Conservation (phyloP, 1,140 invertebrate species). For the Drosophila orena region DNA sequence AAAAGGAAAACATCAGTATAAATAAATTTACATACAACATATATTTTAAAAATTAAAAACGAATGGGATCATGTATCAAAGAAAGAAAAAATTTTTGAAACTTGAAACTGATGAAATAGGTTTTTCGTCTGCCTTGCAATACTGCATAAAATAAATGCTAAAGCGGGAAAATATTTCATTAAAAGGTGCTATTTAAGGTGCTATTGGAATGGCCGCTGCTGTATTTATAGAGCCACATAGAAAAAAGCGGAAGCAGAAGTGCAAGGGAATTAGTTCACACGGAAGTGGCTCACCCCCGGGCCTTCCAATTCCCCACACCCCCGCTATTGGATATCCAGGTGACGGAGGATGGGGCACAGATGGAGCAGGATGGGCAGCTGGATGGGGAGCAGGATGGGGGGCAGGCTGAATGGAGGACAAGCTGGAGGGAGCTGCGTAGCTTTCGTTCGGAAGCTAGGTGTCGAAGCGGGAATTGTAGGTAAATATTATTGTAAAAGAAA, state of each 20-base stretch:
- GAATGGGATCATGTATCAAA: too few species aligned
- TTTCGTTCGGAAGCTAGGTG: constrained; percentile 76
- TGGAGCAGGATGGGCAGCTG: too few species aligned
- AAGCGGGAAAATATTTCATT: too few species aligned
- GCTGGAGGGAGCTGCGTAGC: constrained; percentile 27
- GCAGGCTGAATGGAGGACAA: not conserved
- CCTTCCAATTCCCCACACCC: not conserved
- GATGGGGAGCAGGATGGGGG: not conserved
- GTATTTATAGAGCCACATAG: not conserved
- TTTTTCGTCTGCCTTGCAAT: too few species aligned
- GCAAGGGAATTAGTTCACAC: constrained; percentile 79
- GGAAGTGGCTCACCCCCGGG: constrained; percentile 57
- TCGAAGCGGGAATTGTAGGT: constrained; percentile 75
- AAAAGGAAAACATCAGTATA: too few species aligned
- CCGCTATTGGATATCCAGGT: constrained; percentile 4
- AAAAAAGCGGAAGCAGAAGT: constrained; percentile 57
- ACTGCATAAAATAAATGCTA: too few species aligned
- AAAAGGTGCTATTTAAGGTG: not conserved
- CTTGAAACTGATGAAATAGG: not conserved
- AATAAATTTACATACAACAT: too few species aligned
- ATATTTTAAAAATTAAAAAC: too few species aligned
- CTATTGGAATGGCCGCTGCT: not conserved
- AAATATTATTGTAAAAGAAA: constrained; percentile 79
- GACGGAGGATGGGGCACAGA: not conserved
- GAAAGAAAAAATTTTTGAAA: too few species aligned